Conservation (phyloP, 1,140 invertebrate species). For the Chrysopa pallens region DNA sequence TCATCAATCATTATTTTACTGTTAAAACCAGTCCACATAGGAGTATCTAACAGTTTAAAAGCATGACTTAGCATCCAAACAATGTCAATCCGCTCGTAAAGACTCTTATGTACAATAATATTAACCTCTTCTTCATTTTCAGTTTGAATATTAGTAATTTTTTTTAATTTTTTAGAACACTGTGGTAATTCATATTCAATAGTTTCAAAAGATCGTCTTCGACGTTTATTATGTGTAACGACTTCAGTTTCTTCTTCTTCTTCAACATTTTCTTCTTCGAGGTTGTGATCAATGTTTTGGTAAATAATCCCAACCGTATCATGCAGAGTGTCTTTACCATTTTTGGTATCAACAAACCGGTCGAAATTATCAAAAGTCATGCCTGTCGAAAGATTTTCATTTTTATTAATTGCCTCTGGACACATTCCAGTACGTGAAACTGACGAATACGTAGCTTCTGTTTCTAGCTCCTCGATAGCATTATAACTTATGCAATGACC, state of each 20-base stretch:
- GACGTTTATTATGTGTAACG: background rate
- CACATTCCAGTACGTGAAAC: slow-evolving; percentile 5
- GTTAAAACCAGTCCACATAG: slow-evolving; percentile 13
- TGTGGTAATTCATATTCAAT: slow-evolving; percentile 4
- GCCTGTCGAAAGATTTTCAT: slow-evolving; percentile 10
- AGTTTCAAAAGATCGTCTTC: slow-evolving; percentile 6
- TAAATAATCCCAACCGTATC: slow-evolving; percentile 28
- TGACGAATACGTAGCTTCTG: slow-evolving; percentile 12
- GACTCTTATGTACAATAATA: background rate
- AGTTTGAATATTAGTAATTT: slow-evolving; percentile 4
- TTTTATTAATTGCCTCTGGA: slow-evolving; percentile 12
- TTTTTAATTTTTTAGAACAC: slow-evolving; percentile 2
- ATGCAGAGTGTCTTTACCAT: slow-evolving; percentile 24
- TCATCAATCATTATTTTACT: slow-evolving; percentile 8
- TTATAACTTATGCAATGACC: slow-evolving; percentile 17
- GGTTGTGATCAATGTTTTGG: slow-evolving; percentile 4
- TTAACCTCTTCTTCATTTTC: background rate
- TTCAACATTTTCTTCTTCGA: background rate
- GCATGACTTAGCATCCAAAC: slow-evolving; percentile 10
- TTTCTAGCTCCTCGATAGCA: slow-evolving; percentile 16
- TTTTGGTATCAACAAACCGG: slow-evolving; percentile 22
- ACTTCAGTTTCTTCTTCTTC: background rate
- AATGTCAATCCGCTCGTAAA: slow-evolving; percentile 2
- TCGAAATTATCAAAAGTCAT: slow-evolving; percentile 26
- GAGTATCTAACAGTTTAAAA: slow-evolving; percentile 6